phyloP scores from a whole-genome alignment of 2,113 vertebrate species.

The Uropsilus gracilis region DNA sequence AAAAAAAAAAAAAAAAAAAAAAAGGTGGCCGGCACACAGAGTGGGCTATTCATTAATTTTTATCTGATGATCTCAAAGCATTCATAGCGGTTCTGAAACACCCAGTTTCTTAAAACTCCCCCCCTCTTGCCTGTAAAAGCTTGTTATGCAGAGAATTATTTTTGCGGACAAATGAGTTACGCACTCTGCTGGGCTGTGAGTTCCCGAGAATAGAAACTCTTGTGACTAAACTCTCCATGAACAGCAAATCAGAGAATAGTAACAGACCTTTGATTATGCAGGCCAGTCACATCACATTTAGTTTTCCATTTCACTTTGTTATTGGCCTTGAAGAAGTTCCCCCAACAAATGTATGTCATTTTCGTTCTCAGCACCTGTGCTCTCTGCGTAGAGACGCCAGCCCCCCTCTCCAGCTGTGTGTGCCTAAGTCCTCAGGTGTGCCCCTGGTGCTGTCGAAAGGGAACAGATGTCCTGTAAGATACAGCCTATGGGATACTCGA shows the following conservation, averaged over 20 bases:
- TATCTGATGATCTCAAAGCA: neutral
- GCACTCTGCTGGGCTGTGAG: neutral
- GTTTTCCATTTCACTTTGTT: constrained; percentile 43
- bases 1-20: no score
- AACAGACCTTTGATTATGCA: neutral
- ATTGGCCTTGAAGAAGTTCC: neutral
- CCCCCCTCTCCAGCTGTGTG: neutral
- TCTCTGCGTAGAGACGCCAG: neutral
- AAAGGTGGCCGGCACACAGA: no score
- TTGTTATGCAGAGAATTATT: neutral
- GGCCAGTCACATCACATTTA: neutral
- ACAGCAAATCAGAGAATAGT: constrained; percentile 31
- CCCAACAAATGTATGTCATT: neutral
- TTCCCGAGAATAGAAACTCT: constrained; percentile 65
- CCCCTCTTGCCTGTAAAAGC: neutral
- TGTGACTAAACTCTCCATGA: constrained; percentile 49
- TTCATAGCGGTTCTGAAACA: neutral
- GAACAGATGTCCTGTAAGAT: neutral
- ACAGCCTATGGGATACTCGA: no score
- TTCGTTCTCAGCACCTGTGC: neutral
- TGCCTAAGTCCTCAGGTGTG: neutral
- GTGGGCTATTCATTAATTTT: neutral
- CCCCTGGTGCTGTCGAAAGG: neutral
- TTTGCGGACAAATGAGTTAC: neutral
- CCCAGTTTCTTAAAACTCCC: neutral